A percentile compares a stretch with the other conserved stretches of the same genome.
phyloP scores from a whole-genome alignment of 2,888 invertebrate genomes.

The Nemoura dubitans region DNA sequence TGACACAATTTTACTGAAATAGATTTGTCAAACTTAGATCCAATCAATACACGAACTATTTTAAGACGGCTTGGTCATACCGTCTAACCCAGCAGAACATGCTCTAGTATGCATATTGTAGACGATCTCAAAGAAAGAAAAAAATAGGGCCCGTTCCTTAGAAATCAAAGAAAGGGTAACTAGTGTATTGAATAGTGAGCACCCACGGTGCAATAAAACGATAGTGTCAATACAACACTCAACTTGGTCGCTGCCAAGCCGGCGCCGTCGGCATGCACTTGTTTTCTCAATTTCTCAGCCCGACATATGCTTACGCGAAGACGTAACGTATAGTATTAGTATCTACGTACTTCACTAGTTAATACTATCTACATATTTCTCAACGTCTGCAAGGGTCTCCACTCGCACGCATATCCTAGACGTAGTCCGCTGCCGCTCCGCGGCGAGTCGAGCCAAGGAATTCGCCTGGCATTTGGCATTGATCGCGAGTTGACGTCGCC shows the following conservation, averaged over 20 bases:
- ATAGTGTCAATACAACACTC: too few relatives aligned
- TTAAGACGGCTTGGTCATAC: background rate
- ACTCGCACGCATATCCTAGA: background rate
- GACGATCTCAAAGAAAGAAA: too few relatives aligned
- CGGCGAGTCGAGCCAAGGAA: background rate
- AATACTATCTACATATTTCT: background rate
- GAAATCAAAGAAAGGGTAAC: too few relatives aligned
- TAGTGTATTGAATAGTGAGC: too few relatives aligned
- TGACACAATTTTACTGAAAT: constrained; percentile 7
- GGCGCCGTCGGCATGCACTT: background rate
- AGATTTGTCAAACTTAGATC: background rate
- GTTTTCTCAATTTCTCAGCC: background rate
- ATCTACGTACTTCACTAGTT: background rate
- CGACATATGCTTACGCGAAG: background rate
- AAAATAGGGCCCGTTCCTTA: too few relatives aligned
- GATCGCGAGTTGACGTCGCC: background rate
- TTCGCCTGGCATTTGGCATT: background rate
- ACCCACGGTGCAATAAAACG: background rate
- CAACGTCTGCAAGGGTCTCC: background rate
- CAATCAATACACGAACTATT: background rate
- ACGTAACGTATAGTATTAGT: too few relatives aligned
- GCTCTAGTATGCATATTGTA: too few relatives aligned
- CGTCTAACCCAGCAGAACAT: background rate
- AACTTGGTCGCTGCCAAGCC: background rate
- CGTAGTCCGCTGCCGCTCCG: too few relatives aligned